Conservation (phyloP, 1,140 invertebrate species). For the Eupeodes corollae region DNA sequence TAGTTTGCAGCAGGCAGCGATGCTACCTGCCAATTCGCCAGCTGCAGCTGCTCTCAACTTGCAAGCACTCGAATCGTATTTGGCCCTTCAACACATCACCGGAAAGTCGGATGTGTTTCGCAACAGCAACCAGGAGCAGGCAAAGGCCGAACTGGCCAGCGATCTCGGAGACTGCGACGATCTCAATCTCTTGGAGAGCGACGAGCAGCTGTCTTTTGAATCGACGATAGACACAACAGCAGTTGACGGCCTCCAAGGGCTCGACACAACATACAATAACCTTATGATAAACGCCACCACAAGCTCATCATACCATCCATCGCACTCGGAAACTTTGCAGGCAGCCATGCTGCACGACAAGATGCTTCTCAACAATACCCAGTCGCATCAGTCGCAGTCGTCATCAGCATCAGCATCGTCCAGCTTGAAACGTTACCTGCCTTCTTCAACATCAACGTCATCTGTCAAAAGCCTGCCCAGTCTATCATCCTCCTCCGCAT, state of each 20-base stretch:
- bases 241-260: constrained; percentile 39
- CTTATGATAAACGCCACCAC: constrained; percentile 49
- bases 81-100: constrained; percentile 62
- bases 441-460: constrained; percentile 1
- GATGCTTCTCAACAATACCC: constrained; percentile 21
- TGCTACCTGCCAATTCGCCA: constrained; percentile 63
- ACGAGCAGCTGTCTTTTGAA: constrained; percentile 43
- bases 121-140: constrained; percentile 10
- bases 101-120: constrained; percentile 35
- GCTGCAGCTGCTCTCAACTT: constrained; percentile 67
- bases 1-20: constrained; percentile 59
- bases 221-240: constrained; percentile 40
- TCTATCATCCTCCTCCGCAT: background rate
- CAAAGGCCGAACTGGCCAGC: background rate
- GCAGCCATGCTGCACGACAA: constrained; percentile 19
- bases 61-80: constrained; percentile 70
- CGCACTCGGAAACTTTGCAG: background rate
- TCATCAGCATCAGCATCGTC: constrained; percentile 11
- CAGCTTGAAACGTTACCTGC: constrained; percentile 11
- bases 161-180: constrained; percentile 42
- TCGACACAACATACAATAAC: constrained; percentile 47
- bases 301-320: constrained; percentile 37
- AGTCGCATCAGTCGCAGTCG: background rate
- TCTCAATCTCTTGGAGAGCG: constrained; percentile 43
- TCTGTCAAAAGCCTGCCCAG: background rate